Evolutionary conservation across 2,113 vertebrate species (phyloP).

Genomic region (Gallinago media): DNA sequence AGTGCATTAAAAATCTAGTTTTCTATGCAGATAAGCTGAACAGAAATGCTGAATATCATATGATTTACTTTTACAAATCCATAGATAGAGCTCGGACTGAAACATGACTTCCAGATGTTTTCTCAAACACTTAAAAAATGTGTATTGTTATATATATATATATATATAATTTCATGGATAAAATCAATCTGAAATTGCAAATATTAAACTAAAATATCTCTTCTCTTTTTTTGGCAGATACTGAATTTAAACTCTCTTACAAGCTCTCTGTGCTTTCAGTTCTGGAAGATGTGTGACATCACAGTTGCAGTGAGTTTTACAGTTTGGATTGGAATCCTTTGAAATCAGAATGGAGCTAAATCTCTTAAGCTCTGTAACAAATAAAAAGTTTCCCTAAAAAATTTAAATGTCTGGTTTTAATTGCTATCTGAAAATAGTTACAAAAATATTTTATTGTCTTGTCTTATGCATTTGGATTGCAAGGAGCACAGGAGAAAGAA

Average conservation of each 20-base stretch:
- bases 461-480: background rate
- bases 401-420: background rate
- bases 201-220: background rate
- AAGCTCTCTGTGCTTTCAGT: background rate
- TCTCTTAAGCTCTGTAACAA: background rate
- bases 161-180: background rate
- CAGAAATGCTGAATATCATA: background rate
- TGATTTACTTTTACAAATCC: background rate
- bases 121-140: background rate
- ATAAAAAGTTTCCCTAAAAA: background rate
- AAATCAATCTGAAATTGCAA: background rate
- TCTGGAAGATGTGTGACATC: background rate
- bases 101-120: background rate
- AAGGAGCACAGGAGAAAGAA: background rate
- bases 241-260: background rate
- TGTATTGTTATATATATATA: no score
- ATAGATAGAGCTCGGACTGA: background rate
- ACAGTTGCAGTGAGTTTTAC: background rate
- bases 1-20: rapidly evolving
- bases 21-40: background rate
- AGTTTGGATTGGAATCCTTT: background rate
- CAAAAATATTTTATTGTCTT: background rate
- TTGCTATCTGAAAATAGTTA: background rate
- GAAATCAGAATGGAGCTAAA: background rate
- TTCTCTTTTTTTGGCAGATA: background rate